Evolutionary conservation across 1,140 invertebrate species (phyloP).

Genomic region (Phenacoccus solenopsis): DNA sequence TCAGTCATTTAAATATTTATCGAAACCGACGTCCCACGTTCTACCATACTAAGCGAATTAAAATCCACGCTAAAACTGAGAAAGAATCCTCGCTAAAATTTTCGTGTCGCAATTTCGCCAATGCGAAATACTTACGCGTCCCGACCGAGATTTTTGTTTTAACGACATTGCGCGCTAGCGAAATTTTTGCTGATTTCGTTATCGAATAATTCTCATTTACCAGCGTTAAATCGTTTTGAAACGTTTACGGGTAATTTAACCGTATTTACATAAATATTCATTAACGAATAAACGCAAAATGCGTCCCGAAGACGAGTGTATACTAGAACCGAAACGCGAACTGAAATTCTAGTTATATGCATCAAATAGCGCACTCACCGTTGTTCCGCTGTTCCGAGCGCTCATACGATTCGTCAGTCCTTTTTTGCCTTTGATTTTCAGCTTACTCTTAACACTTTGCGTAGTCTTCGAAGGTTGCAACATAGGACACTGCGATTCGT

Average conservation of each 20-base stretch:
- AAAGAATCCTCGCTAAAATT: too few relatives aligned
- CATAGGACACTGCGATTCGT: conserved; percentile 19
- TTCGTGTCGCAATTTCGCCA: too few relatives aligned
- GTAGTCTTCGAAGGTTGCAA: neutral
- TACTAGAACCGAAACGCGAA: neutral
- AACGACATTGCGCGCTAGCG: too few relatives aligned
- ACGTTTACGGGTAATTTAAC: neutral
- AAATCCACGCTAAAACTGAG: too few relatives aligned
- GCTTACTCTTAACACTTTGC: neutral
- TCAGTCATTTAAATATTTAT: too few relatives aligned
- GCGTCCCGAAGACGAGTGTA: too few relatives aligned
- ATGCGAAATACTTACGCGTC: too few relatives aligned
- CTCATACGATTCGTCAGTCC: neutral
- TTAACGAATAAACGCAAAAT: too few relatives aligned
- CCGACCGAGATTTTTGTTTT: too few relatives aligned
- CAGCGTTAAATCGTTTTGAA: neutral
- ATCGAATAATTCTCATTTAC: neutral
- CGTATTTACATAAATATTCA: neutral
- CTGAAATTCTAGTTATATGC: neutral
- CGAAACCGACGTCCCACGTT: too few relatives aligned
- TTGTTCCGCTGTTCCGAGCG: neutral
- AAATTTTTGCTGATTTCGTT: neutral
- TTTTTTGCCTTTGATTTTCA: neutral
- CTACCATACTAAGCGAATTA: too few relatives aligned
- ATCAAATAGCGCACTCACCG: neutral